These are phyloP conservation scores for Muscicapa striata DNA, from an alignment of 2,797 vertebrate species.

Conservation along the genomic window DNA sequence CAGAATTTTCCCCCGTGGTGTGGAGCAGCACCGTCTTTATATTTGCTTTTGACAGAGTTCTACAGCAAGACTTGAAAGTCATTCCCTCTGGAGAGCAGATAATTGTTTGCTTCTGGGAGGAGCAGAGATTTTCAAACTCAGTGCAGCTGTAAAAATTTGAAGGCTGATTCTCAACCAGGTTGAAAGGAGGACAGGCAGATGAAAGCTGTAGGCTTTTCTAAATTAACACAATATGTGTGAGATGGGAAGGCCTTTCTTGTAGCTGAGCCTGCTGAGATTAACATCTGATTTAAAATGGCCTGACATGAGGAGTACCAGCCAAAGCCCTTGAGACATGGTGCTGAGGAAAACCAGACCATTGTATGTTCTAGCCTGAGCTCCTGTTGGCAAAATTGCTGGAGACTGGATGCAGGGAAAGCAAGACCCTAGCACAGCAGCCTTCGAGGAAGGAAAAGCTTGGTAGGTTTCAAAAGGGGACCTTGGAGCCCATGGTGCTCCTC, in stretches of 20 bases:
- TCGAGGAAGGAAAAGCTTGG: background rate
- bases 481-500: background rate
- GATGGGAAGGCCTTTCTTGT: background rate
- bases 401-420: background rate
- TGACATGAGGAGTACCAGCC: background rate
- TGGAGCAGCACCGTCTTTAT: background rate
- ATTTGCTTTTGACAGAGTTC: constrained; percentile 54
- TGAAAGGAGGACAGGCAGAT: background rate
- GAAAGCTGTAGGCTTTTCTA: constrained; percentile 2
- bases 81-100: background rate
- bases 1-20: background rate
- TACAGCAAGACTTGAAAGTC: constrained; percentile 22
- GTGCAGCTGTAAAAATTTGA: constrained; percentile 3
- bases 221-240: background rate
- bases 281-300: background rate
- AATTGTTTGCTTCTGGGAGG: constrained; percentile 41
- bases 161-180: background rate
- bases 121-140: background rate
- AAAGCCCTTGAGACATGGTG: background rate
- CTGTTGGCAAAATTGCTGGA: background rate
- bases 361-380: background rate
- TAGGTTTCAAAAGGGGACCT: background rate
- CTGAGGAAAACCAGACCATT: background rate
- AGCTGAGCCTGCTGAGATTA: constrained; percentile 4
- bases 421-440: background rate